Evolutionary conservation across 1,140 invertebrate species (phyloP).

Genomic region (Aethina tumida): DNA sequence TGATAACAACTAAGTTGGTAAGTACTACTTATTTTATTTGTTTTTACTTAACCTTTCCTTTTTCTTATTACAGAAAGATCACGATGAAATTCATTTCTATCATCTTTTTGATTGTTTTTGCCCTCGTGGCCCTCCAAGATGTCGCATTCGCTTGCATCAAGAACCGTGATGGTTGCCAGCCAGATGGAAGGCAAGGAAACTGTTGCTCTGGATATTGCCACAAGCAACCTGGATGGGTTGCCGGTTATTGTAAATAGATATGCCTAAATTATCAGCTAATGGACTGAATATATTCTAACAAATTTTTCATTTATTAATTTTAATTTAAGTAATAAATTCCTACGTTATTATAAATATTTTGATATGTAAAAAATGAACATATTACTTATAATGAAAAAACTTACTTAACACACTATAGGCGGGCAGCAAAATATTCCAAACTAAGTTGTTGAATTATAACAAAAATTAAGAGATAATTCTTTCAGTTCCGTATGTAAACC

Average conservation of each 20-base stretch:
- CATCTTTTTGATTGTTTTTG: constrained; percentile 1
- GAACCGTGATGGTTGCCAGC: constrained; percentile 2
- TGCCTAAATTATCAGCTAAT: background rate
- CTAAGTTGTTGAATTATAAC: constrained; percentile 2
- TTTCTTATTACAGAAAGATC: constrained; percentile 1
- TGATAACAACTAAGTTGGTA: constrained; percentile 1
- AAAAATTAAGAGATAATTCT: too few species aligned
- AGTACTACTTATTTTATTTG: too few species aligned
- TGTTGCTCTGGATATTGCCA: constrained; percentile 4
- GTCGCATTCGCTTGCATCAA: background rate
- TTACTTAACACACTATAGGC: too few species aligned
- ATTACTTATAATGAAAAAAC: background rate
- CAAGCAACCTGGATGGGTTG: constrained; percentile 3
- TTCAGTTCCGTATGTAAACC: too few species aligned
- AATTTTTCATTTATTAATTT: background rate
- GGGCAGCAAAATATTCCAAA: background rate
- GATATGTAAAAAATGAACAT: background rate
- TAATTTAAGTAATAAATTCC: background rate
- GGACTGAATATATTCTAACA: background rate
- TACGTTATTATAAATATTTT: constrained; percentile 1
- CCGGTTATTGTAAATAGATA: constrained; percentile 4
- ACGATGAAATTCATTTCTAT: constrained; percentile 4
- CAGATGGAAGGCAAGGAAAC: constrained; percentile 2
- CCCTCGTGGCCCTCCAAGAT: constrained; percentile 1
- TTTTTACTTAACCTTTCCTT: too few species aligned